Percentiles rank a stretch among this genome's conserved stretches.
Conservation (phyloP, 2,888 invertebrate species). For the Nasonovia ribisnigri region DNA sequence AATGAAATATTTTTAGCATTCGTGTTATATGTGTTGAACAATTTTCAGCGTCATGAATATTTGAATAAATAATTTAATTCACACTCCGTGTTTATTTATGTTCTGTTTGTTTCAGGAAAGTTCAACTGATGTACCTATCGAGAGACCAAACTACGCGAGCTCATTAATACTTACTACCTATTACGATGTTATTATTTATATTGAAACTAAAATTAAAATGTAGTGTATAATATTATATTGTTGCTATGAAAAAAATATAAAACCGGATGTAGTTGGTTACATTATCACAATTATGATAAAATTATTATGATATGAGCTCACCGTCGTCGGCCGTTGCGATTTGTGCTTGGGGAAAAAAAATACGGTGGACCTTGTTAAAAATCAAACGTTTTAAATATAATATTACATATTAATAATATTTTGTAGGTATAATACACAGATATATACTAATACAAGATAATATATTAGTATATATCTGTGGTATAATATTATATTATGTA, state of each 20-base stretch:
- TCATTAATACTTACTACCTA: not conserved
- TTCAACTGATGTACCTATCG: slow-evolving; percentile 3
- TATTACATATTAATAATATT: not conserved
- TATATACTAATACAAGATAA: no score
- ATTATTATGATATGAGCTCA: not conserved
- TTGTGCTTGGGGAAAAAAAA: not conserved
- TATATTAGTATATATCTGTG: no score
- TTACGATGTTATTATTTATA: slow-evolving; percentile 28
- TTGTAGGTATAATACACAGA: no score
- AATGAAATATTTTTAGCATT: not conserved
- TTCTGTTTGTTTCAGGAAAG: slow-evolving; percentile 53
- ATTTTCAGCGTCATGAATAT: not conserved
- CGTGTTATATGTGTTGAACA: not conserved
- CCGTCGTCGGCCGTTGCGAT: not conserved
- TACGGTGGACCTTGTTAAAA: not conserved
- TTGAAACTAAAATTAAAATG: not conserved
- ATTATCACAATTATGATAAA: not conserved
- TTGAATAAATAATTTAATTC: slow-evolving; percentile 19
- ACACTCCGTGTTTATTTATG: not conserved
- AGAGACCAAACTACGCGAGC: not conserved
- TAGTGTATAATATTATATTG: not conserved
- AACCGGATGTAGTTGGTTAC: not conserved
- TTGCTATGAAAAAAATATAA: not conserved
- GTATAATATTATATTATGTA: no score
- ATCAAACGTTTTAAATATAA: not conserved